Percentiles rank a stretch among this genome's conserved stretches.
Evolutionary conservation across 2,797 vertebrate species (phyloP).

Genomic region (Cossypha heuglini): DNA sequence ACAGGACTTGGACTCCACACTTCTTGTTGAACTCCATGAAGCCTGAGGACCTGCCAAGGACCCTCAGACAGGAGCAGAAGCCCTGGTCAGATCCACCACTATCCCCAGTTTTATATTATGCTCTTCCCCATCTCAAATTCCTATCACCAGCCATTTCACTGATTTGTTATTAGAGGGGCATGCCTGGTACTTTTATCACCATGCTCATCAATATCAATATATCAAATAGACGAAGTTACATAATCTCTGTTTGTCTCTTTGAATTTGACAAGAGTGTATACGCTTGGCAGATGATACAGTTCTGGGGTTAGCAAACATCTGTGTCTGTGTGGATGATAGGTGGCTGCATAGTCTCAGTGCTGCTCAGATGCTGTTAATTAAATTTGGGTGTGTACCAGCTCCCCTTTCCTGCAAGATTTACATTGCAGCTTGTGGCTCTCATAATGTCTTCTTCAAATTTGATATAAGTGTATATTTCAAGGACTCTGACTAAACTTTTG

Average conservation of each 20-base stretch:
- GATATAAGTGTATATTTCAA: not conserved
- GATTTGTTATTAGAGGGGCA: not conserved
- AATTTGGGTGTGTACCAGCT: not conserved
- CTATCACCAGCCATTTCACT: not conserved
- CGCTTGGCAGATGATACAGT: not conserved
- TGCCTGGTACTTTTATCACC: not conserved
- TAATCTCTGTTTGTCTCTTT: not conserved
- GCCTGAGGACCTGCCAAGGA: not conserved
- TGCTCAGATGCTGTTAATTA: constrained; percentile 34
- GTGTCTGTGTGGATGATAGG: not conserved
- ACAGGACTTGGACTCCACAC: not conserved
- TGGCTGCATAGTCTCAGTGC: not conserved
- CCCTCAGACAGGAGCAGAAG: not conserved
- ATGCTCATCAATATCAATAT: not conserved
- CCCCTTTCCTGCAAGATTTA: constrained; percentile 24
- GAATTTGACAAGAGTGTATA: constrained; percentile 2
- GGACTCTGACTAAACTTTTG: not conserved
- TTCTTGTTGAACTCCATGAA: not conserved
- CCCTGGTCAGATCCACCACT: accelerated
- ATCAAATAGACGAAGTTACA: not conserved
- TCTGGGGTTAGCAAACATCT: not conserved
- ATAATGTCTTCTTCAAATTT: constrained; percentile 21
- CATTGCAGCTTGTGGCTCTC: not conserved
- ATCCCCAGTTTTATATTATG: not conserved
- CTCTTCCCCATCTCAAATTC: not conserved